A percentile compares a stretch with the other conserved stretches of the same genome.
These are phyloP conservation scores for Octonoba sinensis DNA, from an alignment of 2,888 invertebrate species.

Conservation along the genomic window DNA sequence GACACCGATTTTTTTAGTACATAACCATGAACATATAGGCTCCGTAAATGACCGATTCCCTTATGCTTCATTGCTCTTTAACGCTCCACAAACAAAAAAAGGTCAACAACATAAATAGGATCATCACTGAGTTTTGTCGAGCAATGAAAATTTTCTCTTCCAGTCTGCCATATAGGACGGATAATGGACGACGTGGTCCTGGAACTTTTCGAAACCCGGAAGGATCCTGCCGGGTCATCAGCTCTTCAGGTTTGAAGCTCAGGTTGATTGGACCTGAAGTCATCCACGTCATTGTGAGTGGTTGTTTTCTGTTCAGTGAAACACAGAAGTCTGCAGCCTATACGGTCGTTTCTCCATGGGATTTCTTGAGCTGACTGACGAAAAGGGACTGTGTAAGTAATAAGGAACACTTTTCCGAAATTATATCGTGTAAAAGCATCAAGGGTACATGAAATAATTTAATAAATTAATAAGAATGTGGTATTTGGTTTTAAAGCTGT, in stretches of 20 bases:
- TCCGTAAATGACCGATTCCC: too few species aligned
- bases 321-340: slow-evolving; percentile 62
- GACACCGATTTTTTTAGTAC: too few species aligned
- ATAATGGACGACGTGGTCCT: slow-evolving; percentile 44
- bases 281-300: slow-evolving; percentile 15
- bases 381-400: slow-evolving; percentile 52
- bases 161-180: slow-evolving; percentile 41
- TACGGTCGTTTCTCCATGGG: slow-evolving; percentile 64
- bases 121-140: background rate
- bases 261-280: slow-evolving; percentile 5
- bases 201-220: background rate
- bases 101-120: slow-evolving; percentile 38
- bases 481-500: too few species aligned
- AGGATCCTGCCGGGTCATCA: background rate
- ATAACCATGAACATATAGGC: too few species aligned
- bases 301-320: slow-evolving; percentile 29
- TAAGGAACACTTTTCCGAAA: background rate
- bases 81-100: too few species aligned
- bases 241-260: too few species aligned
- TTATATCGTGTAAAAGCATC: background rate
- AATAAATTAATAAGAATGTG: too few species aligned
- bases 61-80: too few species aligned
- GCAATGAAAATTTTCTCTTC: background rate
- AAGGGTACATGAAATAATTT: background rate
- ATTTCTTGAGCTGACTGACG: slow-evolving; percentile 64